Conservation (phyloP, 2,888 invertebrate species). For the Parnassius smintheus region DNA sequence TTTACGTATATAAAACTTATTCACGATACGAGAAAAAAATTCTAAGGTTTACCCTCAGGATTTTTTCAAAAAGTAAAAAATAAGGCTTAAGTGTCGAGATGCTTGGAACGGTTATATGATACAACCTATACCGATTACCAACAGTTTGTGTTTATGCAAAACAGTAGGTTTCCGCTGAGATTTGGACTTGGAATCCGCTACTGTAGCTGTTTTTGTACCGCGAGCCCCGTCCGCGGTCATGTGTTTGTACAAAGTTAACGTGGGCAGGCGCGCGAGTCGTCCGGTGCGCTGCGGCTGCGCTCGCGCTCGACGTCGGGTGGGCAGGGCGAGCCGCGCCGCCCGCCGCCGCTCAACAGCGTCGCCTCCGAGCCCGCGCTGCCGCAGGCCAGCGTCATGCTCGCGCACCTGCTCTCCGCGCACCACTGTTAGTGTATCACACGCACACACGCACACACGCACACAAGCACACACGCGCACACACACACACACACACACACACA, state of each 20-base stretch:
- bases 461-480: no score
- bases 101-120: no score
- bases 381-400: constrained; percentile 88
- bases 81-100: no score
- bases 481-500: background rate
- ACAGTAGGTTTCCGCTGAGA: no score
- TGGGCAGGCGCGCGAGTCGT: constrained; percentile 57
- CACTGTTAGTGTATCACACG: constrained; percentile 78
- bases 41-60: no score
- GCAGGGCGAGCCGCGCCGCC: constrained; percentile 60
- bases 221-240: background rate
- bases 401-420: constrained; percentile 87
- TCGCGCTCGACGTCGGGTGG: constrained; percentile 66
- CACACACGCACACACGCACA: background rate
- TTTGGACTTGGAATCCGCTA: no score
- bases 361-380: constrained; percentile 88
- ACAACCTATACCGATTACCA: no score
- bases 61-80: no score
- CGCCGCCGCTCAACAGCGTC: constrained; percentile 85
- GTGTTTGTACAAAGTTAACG: background rate
- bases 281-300: constrained; percentile 57
- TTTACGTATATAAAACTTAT: no score
- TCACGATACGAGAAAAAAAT: no score
- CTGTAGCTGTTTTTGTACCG: no score
- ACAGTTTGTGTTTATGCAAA: no score